A percentile compares a stretch with the other conserved stretches of the same genome.
Evolutionary conservation across 1,140 invertebrate species (phyloP).

Genomic region (Phymastichus coffea): DNA sequence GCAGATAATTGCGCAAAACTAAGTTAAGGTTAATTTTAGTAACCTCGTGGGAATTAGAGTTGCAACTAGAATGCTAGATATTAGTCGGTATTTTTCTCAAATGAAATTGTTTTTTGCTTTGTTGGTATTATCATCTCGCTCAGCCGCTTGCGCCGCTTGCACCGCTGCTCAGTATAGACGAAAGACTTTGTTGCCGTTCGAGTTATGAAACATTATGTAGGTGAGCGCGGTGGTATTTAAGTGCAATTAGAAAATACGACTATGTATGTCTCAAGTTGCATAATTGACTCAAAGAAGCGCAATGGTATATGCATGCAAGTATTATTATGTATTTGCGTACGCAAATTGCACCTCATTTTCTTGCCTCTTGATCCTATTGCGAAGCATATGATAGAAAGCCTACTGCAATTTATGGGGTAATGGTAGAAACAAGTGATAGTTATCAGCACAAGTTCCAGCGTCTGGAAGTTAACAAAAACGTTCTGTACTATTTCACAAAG

Average conservation of each 20-base stretch:
- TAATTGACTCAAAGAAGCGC: constrained; percentile 23
- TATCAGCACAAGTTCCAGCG: no score
- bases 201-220: constrained; percentile 25
- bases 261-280: constrained; percentile 25
- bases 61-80: background rate
- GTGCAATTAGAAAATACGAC: constrained; percentile 22
- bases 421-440: no score
- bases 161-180: no score
- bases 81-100: constrained; percentile 19
- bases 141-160: background rate
- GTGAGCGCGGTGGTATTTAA: constrained; percentile 23
- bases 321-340: constrained; percentile 24
- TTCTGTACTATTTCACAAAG: no score
- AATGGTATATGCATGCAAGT: constrained; percentile 5
- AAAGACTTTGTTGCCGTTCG: constrained; percentile 8
- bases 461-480: no score
- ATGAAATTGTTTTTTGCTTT: constrained; percentile 23
- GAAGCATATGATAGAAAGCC: no score
- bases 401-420: no score
- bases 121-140: constrained; percentile 15
- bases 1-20: constrained; percentile 17
- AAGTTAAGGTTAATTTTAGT: constrained; percentile 25
- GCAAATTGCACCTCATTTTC: constrained; percentile 28
- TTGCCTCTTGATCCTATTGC: background rate
- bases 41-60: constrained; percentile 18